A percentile compares a stretch with the other conserved stretches of the same genome.
These are phyloP conservation scores for Etheostoma perlongum DNA, from an alignment of 2,797 vertebrate species.

Conservation along the genomic window DNA sequence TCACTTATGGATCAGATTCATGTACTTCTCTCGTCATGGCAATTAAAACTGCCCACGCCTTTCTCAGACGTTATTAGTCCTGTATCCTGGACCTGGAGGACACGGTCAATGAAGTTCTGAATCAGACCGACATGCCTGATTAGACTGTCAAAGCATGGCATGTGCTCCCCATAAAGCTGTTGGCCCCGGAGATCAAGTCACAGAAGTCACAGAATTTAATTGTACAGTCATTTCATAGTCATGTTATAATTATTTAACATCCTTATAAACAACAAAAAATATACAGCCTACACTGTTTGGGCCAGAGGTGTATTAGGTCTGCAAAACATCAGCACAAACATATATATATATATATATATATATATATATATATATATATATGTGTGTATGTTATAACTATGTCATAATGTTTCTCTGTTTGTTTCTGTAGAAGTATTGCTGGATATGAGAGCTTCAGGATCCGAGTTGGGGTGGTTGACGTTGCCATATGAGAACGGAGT, in stretches of 20 bases:
- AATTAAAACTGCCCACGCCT: slow-evolving; percentile 69
- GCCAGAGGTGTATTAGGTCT: not conserved
- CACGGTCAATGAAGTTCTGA: slow-evolving; percentile 75
- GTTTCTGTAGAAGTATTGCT: slow-evolving; percentile 89
- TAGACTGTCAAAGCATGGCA: slow-evolving; percentile 75
- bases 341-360: not conserved
- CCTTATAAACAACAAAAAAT: not conserved
- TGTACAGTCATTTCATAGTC: slow-evolving; percentile 35
- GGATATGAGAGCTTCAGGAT: slow-evolving; percentile 92
- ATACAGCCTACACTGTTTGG: not conserved
- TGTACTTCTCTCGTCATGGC: slow-evolving; percentile 68
- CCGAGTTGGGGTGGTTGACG: slow-evolving; percentile 95
- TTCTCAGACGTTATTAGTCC: slow-evolving; percentile 71
- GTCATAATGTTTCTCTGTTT: slow-evolving; percentile 24
- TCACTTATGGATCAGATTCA: slow-evolving; percentile 44
- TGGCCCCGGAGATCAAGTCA: slow-evolving; percentile 51
- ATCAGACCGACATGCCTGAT: slow-evolving; percentile 76
- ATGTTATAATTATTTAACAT: slow-evolving; percentile 10
- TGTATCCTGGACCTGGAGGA: slow-evolving; percentile 65
- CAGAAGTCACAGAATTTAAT: slow-evolving; percentile 25
- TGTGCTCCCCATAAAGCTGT: slow-evolving; percentile 72
- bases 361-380: no score
- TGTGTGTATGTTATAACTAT: not conserved
- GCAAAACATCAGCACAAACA: not conserved
- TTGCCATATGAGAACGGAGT: slow-evolving; percentile 92